Evolutionary conservation across 2,888 invertebrate species (phyloP).

Genomic region (Morpho achilles): DNA sequence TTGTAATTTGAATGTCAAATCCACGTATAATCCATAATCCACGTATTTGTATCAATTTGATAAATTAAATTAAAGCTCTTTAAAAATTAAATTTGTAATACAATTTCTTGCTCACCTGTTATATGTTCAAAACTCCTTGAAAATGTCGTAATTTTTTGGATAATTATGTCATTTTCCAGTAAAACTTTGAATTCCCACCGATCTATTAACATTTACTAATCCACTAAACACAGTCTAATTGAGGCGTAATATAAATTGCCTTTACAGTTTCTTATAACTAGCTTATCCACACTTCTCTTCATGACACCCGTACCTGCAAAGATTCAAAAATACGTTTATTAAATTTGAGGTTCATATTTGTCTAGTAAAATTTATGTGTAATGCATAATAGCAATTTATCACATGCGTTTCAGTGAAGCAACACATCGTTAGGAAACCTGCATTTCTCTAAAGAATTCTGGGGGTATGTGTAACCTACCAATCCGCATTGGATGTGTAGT

Average conservation of each 20-base stretch:
- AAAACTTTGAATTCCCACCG: slow-evolving; percentile 15
- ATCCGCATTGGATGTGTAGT: too few species aligned
- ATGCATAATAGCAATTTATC: too few species aligned
- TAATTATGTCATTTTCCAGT: slow-evolving; percentile 1
- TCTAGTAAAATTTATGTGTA: too few species aligned
- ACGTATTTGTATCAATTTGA: too few species aligned
- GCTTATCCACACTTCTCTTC: slow-evolving; percentile 55
- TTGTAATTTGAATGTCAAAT: too few species aligned
- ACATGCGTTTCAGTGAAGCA: too few species aligned
- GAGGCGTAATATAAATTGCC: slow-evolving; percentile 48
- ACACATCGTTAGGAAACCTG: too few species aligned
- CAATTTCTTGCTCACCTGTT: neutral
- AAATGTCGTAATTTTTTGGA: neutral
- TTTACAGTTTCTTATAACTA: slow-evolving; percentile 57
- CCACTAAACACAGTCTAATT: slow-evolving; percentile 47
- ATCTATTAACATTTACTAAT: slow-evolving; percentile 29
- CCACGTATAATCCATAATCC: too few species aligned
- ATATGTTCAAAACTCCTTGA: neutral
- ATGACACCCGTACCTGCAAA: slow-evolving; percentile 44
- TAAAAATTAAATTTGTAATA: too few species aligned
- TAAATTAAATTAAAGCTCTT: too few species aligned
- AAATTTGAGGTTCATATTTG: slow-evolving; percentile 1
- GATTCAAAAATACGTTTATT: slow-evolving; percentile 32
- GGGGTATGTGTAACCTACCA: too few species aligned
- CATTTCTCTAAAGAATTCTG: too few species aligned